These are phyloP conservation scores for Aporophyla nigra DNA, from an alignment of 2,888 invertebrate genomes.

Conservation along the genomic window DNA sequence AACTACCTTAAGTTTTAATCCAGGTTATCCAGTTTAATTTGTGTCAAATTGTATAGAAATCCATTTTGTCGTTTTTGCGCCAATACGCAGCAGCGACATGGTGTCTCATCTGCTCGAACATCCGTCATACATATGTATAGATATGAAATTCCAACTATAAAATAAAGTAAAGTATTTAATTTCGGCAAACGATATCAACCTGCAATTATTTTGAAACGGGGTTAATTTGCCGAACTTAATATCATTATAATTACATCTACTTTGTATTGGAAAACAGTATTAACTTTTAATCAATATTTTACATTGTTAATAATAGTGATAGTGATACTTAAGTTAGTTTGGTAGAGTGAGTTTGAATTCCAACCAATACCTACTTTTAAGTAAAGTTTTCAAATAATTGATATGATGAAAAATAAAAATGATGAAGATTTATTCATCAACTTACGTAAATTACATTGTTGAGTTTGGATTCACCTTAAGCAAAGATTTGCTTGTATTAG, in stretches of 20 bases:
- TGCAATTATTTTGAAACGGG: neutral
- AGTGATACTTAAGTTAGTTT: neutral
- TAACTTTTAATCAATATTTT: constrained; percentile 20
- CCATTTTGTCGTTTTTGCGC: too few species aligned
- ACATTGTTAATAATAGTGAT: neutral
- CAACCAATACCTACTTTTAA: neutral
- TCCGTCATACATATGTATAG: too few species aligned
- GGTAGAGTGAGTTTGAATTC: neutral
- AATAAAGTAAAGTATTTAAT: constrained; percentile 25
- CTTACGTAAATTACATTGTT: too few species aligned
- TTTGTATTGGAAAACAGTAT: constrained; percentile 32
- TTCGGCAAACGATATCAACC: constrained; percentile 10
- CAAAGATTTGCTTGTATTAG: too few species aligned
- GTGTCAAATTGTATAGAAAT: too few species aligned
- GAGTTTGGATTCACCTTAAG: too few species aligned
- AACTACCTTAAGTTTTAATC: too few species aligned
- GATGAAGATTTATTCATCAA: too few species aligned
- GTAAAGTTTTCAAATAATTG: neutral
- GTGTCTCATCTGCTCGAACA: too few species aligned
- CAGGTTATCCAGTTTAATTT: too few species aligned
- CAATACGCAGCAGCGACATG: too few species aligned
- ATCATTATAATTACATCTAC: constrained; percentile 19
- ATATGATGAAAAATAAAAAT: too few species aligned
- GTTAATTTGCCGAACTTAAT: constrained; percentile 24
- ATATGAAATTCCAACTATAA: neutral